A percentile compares a stretch with the other conserved stretches of the same genome.
phyloP scores from a whole-genome alignment of 2,797 vertebrate genomes.

The Ambastaia sidthimunki region DNA sequence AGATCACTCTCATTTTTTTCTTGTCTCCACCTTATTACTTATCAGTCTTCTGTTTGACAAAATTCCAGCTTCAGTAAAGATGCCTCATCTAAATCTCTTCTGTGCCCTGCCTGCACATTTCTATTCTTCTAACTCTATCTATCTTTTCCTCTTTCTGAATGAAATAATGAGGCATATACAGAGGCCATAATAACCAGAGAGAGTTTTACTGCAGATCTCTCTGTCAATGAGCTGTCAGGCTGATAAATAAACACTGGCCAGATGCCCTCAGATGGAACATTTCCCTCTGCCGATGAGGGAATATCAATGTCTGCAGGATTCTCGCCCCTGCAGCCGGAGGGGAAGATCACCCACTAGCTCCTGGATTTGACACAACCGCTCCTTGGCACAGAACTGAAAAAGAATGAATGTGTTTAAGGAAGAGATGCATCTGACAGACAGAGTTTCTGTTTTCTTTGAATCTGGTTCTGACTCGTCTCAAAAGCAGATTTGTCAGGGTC shows the following conservation, averaged over 20 bases:
- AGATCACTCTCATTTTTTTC: not conserved
- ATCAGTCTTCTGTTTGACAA: not conserved
- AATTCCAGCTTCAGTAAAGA: not conserved
- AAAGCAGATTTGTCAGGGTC: conserved; percentile 76
- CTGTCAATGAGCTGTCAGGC: conserved; percentile 77
- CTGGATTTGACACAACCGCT: conserved; percentile 51
- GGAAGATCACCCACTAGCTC: conserved; percentile 31
- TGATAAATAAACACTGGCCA: conserved; percentile 77
- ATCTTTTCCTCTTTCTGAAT: conserved; percentile 59
- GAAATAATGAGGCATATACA: conserved; percentile 79
- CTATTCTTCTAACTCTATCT: conserved; percentile 19
- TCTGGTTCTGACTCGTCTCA: conserved; percentile 74
- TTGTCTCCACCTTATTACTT: not conserved
- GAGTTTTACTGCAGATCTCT: conserved; percentile 72
- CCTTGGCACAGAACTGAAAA: conserved; percentile 55
- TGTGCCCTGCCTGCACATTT: conserved; percentile 27
- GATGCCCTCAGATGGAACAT: conserved; percentile 68
- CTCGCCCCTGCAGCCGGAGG: conserved; percentile 57
- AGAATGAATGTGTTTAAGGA: conserved; percentile 57
- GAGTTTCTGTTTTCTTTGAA: conserved; percentile 56
- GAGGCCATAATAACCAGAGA: conserved; percentile 78
- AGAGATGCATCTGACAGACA: conserved; percentile 66
- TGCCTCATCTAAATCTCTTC: not conserved
- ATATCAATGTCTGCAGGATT: conserved; percentile 45
- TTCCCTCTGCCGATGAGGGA: conserved; percentile 57